Percentiles rank a stretch among this genome's conserved stretches.
Conservation (phyloP, 2,113 vertebrate genomes). For the Python bivittatus region DNA sequence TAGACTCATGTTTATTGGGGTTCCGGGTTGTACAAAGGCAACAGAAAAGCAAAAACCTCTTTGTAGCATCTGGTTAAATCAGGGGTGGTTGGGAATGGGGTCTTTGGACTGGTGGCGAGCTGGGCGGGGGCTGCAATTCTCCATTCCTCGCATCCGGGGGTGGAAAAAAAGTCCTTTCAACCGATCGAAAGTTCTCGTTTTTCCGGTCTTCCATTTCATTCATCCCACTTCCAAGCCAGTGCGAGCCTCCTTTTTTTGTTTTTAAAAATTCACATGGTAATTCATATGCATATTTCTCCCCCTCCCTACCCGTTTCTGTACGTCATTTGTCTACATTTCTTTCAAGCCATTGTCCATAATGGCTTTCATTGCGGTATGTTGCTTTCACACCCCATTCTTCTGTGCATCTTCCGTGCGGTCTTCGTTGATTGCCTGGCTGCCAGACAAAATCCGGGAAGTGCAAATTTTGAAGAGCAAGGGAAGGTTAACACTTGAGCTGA, state of each 20-base stretch:
- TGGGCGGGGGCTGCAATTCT: too few species aligned
- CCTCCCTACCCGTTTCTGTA: neutral
- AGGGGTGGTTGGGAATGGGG: too few species aligned
- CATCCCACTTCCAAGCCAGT: neutral
- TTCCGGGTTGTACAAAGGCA: too few species aligned
- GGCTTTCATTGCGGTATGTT: neutral
- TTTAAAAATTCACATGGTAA: neutral
- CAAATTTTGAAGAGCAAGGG: neutral
- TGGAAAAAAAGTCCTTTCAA: too few species aligned
- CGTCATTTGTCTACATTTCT: neutral
- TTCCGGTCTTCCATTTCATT: neutral
- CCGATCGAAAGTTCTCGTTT: too few species aligned
- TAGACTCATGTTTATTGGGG: too few species aligned
- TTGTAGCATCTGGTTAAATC: too few species aligned
- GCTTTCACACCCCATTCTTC: neutral
- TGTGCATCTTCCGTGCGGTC: too few species aligned
- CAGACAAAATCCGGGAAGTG: neutral
- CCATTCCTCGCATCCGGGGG: too few species aligned
- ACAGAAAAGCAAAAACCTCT: too few species aligned
- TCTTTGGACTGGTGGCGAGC: too few species aligned
- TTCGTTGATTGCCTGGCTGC: neutral
- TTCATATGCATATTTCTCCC: neutral
- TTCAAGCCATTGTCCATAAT: neutral
- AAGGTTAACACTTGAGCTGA: neutral
- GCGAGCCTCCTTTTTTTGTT: neutral